These are phyloP conservation scores for Ploceus nigricollis DNA, from an alignment of 2,113 vertebrate genomes.

Conservation along the genomic window DNA sequence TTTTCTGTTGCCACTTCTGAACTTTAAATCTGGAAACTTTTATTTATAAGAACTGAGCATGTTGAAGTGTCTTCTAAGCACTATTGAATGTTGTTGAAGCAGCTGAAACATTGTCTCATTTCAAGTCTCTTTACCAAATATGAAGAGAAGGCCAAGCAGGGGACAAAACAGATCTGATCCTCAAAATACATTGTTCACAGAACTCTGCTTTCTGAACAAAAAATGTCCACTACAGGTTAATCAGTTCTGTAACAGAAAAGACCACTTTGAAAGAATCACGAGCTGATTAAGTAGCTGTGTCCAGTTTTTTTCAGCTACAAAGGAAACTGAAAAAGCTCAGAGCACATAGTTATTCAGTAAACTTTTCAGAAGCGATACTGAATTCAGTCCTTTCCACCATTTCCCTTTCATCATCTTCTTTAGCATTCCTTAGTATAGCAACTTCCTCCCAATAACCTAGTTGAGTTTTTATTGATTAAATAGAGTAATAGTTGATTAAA, in stretches of 20 bases:
- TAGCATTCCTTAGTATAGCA: not conserved
- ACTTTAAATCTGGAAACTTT: not conserved
- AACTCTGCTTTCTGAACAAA: not conserved
- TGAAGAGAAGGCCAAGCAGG: not conserved
- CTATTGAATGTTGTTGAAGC: not conserved
- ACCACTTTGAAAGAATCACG: not conserved
- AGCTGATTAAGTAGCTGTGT: not conserved
- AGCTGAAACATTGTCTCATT: not conserved
- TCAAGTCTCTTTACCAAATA: not conserved
- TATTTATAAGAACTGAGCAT: not conserved
- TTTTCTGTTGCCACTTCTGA: not conserved
- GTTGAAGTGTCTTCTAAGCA: not conserved
- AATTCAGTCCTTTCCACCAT: not conserved
- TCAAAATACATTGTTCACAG: not conserved
- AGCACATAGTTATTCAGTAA: not conserved
- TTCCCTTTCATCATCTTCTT: not conserved
- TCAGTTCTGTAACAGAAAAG: not conserved
- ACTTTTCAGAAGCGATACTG: not conserved
- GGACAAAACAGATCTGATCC: not conserved
- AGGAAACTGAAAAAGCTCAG: not conserved
- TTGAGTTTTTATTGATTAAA: not conserved
- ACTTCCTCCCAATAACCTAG: not conserved
- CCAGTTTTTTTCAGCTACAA: not conserved
- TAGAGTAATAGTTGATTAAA: not conserved
- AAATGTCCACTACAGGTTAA: not conserved